These are phyloP conservation scores for Adelges cooleyi DNA, from an alignment of 1,140 invertebrate genomes.

Conservation along the genomic window DNA sequence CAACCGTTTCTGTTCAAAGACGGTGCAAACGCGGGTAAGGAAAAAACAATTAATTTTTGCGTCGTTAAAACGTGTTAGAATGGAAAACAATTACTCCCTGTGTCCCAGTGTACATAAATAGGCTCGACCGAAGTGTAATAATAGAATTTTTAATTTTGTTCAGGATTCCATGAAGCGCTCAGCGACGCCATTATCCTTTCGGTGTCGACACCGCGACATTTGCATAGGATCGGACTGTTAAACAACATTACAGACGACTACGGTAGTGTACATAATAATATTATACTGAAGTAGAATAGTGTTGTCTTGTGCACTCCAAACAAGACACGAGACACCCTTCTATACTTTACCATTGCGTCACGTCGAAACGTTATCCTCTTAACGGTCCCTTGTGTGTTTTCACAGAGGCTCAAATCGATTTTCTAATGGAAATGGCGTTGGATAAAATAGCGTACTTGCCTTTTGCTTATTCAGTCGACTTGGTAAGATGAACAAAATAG, in stretches of 20 bases:
- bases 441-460: slow-evolving; percentile 81
- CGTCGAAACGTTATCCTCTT: too few relatives aligned
- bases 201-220: slow-evolving; percentile 64
- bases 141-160: slow-evolving; percentile 14
- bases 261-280: not conserved
- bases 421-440: slow-evolving; percentile 62
- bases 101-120: too few relatives aligned
- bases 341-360: too few relatives aligned
- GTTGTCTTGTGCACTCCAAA: too few relatives aligned
- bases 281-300: not conserved
- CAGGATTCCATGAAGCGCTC: slow-evolving; percentile 85
- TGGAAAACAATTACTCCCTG: too few relatives aligned
- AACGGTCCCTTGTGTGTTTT: not conserved
- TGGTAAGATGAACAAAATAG: slow-evolving; percentile 37
- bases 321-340: too few relatives aligned
- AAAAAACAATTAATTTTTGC: too few relatives aligned
- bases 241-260: slow-evolving; percentile 45
- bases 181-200: slow-evolving; percentile 78
- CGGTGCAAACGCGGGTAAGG: slow-evolving; percentile 63
- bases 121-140: too few relatives aligned
- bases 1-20: slow-evolving; percentile 60
- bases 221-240: slow-evolving; percentile 62
- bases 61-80: too few relatives aligned
- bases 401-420: slow-evolving; percentile 61
- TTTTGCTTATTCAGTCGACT: slow-evolving; percentile 73